Evolutionary conservation across 2,888 invertebrate species (phyloP).

Genomic region (Helleia helle): DNA sequence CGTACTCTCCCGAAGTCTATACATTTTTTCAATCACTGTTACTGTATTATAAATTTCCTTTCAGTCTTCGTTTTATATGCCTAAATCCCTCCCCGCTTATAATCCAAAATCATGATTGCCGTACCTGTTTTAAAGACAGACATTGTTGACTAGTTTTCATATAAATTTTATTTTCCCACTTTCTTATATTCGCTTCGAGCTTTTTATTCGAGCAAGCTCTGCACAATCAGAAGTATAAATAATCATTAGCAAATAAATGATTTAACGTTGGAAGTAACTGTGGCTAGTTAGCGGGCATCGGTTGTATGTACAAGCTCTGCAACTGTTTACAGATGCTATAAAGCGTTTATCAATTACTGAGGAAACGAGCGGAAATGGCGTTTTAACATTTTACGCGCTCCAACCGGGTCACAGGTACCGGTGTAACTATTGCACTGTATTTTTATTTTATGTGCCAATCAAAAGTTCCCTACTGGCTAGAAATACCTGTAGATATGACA

Average conservation of each 20-base stretch:
- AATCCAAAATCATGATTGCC: too few relatives aligned
- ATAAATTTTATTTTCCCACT: too few relatives aligned
- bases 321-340: conserved; percentile 7
- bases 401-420: conserved; percentile 13
- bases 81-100: too few relatives aligned
- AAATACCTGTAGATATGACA: too few relatives aligned
- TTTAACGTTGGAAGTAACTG: neutral
- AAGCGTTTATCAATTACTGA: conserved; percentile 29
- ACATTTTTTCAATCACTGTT: too few relatives aligned
- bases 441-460: conserved; percentile 16
- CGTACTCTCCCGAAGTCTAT: too few relatives aligned
- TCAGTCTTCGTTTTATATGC: too few relatives aligned
- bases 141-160: too few relatives aligned
- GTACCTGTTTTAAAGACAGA: too few relatives aligned
- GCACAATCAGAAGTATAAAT: neutral
- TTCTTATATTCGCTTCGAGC: too few relatives aligned
- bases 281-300: neutral
- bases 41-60: too few relatives aligned
- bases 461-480: conserved; percentile 11
- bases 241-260: neutral
- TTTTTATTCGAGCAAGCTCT: too few relatives aligned
- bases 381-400: conserved; percentile 17
- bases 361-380: conserved; percentile 27
- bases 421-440: conserved; percentile 15
- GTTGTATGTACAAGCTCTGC: neutral